Evolutionary conservation across 1,140 invertebrate genomes (phyloP).

Genomic region (Macrobrachium rosenbergii): DNA sequence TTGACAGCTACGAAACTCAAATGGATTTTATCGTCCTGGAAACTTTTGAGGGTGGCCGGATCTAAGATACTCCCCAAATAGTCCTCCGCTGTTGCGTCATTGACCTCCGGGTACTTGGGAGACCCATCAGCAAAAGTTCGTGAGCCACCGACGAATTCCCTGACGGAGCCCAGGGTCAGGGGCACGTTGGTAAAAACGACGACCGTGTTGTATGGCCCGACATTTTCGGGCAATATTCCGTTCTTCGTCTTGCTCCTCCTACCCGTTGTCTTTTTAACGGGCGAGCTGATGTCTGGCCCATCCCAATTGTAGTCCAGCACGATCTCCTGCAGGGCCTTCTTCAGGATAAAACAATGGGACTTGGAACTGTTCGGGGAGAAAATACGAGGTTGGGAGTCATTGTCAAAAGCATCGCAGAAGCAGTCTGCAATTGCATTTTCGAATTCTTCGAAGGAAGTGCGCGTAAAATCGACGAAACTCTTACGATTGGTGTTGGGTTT

Average conservation of each 20-base stretch:
- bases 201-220: constrained; percentile 54
- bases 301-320: constrained; percentile 64
- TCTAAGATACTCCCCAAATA: constrained; percentile 30
- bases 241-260: background rate
- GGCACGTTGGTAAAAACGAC: constrained; percentile 60
- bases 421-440: constrained; percentile 56
- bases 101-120: background rate
- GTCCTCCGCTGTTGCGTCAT: too few relatives aligned
- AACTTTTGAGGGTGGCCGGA: constrained; percentile 28
- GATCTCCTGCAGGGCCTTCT: constrained; percentile 62
- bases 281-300: constrained; percentile 61
- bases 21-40: constrained; percentile 46
- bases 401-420: constrained; percentile 43
- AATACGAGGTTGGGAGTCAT: background rate
- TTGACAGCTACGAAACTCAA: constrained; percentile 27
- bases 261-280: constrained; percentile 40
- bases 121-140: background rate
- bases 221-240: constrained; percentile 13
- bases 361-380: background rate
- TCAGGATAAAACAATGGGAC: constrained; percentile 58
- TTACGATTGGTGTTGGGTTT: constrained; percentile 58
- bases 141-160: constrained; percentile 10
- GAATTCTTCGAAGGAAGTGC: constrained; percentile 47
- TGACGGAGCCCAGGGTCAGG: background rate
- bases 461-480: constrained; percentile 57